A percentile compares a stretch with the other conserved stretches of the same genome.
Conservation (phyloP, 2,888 invertebrate genomes). For the Frankliniella fusca region DNA sequence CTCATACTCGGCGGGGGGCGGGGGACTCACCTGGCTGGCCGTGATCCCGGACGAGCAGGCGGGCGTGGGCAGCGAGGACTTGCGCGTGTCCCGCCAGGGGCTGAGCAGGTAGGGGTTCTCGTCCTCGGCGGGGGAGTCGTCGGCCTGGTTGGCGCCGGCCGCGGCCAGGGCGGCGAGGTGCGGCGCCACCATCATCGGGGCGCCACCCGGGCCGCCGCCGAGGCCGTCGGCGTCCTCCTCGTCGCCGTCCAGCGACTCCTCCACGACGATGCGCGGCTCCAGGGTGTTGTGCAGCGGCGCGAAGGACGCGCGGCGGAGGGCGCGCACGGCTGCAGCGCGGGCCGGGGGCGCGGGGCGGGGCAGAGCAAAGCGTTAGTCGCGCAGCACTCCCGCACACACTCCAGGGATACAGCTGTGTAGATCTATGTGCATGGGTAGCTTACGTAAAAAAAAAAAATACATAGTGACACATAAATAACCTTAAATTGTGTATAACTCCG, state of each 20-base stretch:
- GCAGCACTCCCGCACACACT: too few species aligned
- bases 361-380: neutral
- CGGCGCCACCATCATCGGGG: neutral
- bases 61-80: conserved; percentile 79
- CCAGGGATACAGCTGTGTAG: too few species aligned
- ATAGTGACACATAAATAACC: too few species aligned
- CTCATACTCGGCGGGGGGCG: neutral
- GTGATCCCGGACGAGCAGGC: conserved; percentile 81
- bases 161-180: neutral
- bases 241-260: conserved; percentile 67
- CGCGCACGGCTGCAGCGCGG: neutral
- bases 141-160: conserved; percentile 31
- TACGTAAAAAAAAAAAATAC: too few species aligned
- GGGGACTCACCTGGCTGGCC: conserved; percentile 62
- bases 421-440: too few species aligned
- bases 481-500: too few species aligned
- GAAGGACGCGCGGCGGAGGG: conserved; percentile 47
- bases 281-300: conserved; percentile 47
- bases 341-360: neutral
- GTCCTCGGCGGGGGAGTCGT: conserved; percentile 56
- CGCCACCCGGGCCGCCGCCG: conserved; percentile 41
- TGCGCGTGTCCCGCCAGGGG: conserved; percentile 74
- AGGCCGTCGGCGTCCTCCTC: conserved; percentile 51
- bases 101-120: conserved; percentile 78
- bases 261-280: conserved; percentile 78